A percentile compares a stretch with the other conserved stretches of the same genome.
phyloP scores from a whole-genome alignment of 2,113 vertebrate genomes.

The Eudyptes chrysolophus region DNA sequence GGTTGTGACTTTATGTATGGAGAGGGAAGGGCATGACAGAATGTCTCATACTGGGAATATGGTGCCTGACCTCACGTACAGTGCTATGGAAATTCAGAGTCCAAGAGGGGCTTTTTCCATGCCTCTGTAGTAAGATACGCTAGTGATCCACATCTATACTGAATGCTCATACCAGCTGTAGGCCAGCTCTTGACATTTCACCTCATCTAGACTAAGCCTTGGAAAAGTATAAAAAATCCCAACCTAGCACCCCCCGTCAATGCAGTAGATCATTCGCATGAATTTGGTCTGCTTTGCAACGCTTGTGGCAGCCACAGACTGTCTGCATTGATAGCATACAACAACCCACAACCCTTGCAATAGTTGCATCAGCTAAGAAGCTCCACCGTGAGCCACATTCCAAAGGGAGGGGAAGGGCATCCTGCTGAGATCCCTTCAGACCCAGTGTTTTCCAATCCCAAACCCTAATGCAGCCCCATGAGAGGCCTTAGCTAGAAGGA shows the following conservation, averaged over 20 bases:
- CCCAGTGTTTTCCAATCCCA: not conserved
- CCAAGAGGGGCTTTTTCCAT: not conserved
- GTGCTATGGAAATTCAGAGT: not conserved
- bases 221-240: not conserved
- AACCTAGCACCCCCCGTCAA: not conserved
- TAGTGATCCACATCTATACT: not conserved
- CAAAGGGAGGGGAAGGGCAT: conserved; percentile 26
- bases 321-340: not conserved
- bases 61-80: not conserved
- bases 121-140: not conserved
- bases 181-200: conserved; percentile 36
- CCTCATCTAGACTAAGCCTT: not conserved
- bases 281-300: not conserved
- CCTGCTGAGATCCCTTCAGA: conserved; percentile 2
- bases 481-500: conserved; percentile 19
- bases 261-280: not conserved
- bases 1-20: not conserved
- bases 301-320: not conserved
- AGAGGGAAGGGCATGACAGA: not conserved
- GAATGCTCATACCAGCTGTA: not conserved
- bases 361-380: conserved; percentile 22
- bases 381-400: not conserved
- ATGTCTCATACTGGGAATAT: not conserved
- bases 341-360: not conserved
- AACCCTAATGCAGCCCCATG: not conserved